A percentile compares a stretch with the other conserved stretches of the same genome.
These are phyloP conservation scores for Clarias pachynema DNA, from an alignment of 2,797 vertebrate genomes.

Conservation along the genomic window DNA sequence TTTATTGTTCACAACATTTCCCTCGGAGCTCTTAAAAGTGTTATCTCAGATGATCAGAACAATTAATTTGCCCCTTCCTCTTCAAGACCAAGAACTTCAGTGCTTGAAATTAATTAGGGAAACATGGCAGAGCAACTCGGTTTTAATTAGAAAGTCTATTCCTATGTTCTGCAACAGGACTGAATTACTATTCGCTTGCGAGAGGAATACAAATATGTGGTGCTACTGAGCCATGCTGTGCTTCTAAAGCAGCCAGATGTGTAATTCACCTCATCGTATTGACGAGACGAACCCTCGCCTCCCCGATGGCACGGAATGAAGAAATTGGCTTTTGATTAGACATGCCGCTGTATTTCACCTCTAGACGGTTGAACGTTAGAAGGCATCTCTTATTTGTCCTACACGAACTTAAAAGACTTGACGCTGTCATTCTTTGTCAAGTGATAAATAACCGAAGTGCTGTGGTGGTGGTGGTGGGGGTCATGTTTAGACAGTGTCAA, in stretches of 20 bases:
- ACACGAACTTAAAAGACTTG: neutral
- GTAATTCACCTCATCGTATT: conserved; percentile 38
- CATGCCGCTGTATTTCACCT: conserved; percentile 19
- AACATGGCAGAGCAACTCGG: conserved; percentile 52
- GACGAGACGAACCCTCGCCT: conserved; percentile 42
- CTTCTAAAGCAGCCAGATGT: conserved; percentile 50
- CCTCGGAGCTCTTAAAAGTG: conserved; percentile 31
- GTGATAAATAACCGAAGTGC: conserved; percentile 7
- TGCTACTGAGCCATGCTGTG: conserved; percentile 32
- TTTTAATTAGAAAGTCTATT: conserved; percentile 56
- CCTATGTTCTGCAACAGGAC: conserved; percentile 48
- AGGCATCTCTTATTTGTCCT: neutral
- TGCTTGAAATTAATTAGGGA: conserved; percentile 59
- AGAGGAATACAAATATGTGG: conserved; percentile 54
- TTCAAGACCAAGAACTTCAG: conserved; percentile 47
- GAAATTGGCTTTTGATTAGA: conserved; percentile 13
- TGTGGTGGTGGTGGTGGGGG: conserved; percentile 23
- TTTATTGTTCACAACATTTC: conserved; percentile 41
- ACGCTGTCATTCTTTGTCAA: neutral
- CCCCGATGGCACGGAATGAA: neutral
- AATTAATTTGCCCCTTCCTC: conserved; percentile 54
- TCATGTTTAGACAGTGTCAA: conserved; percentile 44
- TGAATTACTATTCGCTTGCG: conserved; percentile 50
- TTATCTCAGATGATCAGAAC: conserved; percentile 50
- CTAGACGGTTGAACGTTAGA: conserved; percentile 7